Conservation (phyloP, 64 coral and sea anemone genomes). For the Hydrozoanthus tunicans region DNA sequence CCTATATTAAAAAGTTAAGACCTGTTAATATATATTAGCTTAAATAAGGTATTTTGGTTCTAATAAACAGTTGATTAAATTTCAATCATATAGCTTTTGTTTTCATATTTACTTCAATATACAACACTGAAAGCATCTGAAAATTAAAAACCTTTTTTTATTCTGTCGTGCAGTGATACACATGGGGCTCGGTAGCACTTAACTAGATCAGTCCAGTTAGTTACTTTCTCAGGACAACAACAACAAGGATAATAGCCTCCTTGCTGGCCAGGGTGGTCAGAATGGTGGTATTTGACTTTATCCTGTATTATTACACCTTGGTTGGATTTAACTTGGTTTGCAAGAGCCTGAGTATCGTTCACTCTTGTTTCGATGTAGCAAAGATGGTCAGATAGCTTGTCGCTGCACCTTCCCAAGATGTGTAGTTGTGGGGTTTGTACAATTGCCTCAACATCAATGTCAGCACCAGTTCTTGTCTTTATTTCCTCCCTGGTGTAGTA, state of each 20-base stretch:
- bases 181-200: slow-evolving; percentile 22
- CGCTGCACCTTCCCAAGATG: slow-evolving; percentile 60
- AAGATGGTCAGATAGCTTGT: slow-evolving; percentile 36
- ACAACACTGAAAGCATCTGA: neutral
- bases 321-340: neutral
- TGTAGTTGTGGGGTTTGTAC: slow-evolving; percentile 54
- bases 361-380: slow-evolving; percentile 39
- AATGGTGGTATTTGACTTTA: slow-evolving; percentile 39
- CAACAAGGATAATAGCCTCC: slow-evolving; percentile 56
- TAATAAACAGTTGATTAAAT: neutral
- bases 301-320: neutral
- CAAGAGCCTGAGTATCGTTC: slow-evolving; percentile 34
- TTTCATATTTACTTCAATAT: neutral
- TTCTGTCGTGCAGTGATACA: slow-evolving; percentile 2
- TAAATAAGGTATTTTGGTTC: no score
- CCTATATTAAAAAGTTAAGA: no score
- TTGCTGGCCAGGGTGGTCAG: slow-evolving; percentile 64
- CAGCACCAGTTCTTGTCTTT: slow-evolving; percentile 29
- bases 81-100: neutral
- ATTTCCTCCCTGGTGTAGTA: slow-evolving; percentile 61
- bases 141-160: neutral
- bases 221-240: slow-evolving; percentile 29
- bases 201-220: neutral
- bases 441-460: slow-evolving; percentile 52
- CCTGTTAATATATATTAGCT: no score